A percentile compares a stretch with the other conserved stretches of the same genome.
Evolutionary conservation across 1,140 invertebrate genomes (phyloP).

Genomic region (Eufriesea mexicana): DNA sequence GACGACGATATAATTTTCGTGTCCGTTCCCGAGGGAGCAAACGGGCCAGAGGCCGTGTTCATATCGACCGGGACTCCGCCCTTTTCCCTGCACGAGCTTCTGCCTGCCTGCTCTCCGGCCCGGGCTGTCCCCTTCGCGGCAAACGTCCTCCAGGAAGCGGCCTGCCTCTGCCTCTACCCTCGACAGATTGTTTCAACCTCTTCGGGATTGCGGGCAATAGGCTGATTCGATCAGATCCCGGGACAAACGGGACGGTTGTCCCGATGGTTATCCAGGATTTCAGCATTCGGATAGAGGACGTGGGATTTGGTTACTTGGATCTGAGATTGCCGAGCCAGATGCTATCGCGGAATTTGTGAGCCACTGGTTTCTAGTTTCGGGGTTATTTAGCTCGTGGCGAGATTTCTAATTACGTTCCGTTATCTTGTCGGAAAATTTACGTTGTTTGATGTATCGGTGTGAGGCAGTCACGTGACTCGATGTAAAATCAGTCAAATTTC

Average conservation of each 20-base stretch:
- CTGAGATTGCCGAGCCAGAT: too few species aligned
- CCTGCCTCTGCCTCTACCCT: too few species aligned
- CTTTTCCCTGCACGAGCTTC: slow-evolving; percentile 52
- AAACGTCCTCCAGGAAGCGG: slow-evolving; percentile 26
- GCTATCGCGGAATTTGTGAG: too few species aligned
- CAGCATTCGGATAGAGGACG: neutral
- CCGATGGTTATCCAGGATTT: neutral
- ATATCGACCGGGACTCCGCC: slow-evolving; percentile 64
- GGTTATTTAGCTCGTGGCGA: too few species aligned
- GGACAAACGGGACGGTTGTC: neutral
- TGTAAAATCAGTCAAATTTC: too few species aligned
- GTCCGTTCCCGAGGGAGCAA: slow-evolving; percentile 59
- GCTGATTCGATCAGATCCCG: neutral
- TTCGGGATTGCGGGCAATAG: neutral
- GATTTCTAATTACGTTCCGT: too few species aligned
- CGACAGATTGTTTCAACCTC: neutral
- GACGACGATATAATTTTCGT: slow-evolving; percentile 68
- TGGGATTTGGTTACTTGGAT: neutral
- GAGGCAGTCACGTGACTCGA: too few species aligned
- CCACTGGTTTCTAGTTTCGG: too few species aligned
- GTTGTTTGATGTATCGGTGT: too few species aligned
- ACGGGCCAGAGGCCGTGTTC: slow-evolving; percentile 68
- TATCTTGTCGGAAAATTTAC: too few species aligned
- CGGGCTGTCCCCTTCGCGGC: slow-evolving; percentile 19
- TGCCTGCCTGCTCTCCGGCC: neutral